Base-by-base conservation (phyloP, 2,888 invertebrate genomes). In the Epirrhoe tristata region DNA sequence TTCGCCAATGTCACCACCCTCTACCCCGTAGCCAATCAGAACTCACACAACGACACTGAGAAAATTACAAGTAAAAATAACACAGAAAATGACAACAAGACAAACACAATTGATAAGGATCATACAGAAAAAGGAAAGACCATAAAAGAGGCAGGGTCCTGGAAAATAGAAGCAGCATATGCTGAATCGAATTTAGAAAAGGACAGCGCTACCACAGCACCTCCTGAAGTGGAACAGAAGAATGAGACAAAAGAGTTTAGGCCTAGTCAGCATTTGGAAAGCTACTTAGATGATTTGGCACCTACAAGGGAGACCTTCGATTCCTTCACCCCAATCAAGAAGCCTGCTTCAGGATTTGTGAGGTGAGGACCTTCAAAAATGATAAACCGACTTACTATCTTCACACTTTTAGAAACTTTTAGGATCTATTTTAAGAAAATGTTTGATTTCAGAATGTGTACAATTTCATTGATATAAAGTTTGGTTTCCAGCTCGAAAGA, bases 221-320 rank as follows among this genome's bases (percentile, higher is more conserved):
- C 72, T 12, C 64, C 69, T 5, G 75, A 77, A 48, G 77, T 77
- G 10, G 70, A 76, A 34, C 76, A 72, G n/a, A 77, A 75, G n/a
- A 82, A 83, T 55, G 74, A 71, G 32, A 76, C 74, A 10, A 83
- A 84, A 16, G 86, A 87, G 53, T 95, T 95, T 69, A 90, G 86
- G 59, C 94, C 94, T 1, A 95, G 95, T 77, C 93, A 89, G 8
- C 94, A 91, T 74, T 71, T 95, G 36, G 93, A 91, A 14, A 87
- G 84, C 46, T 89, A 88, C 70, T 90, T 90, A 70, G 94, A 94
- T 73, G 86, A 90, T 67, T 89, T 78, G 5, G 63, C 70, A 0
- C 81, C 84, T 0, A 82, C 84, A 0, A 80, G 64, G 60, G 67
- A 76, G 0, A 72, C 74, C 3, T 63, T 73, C 8, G 77, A 67